Percentiles rank a stretch among this genome's conserved stretches.
These are phyloP conservation scores for Sphenopsis melanotis DNA, from an alignment of 2,797 vertebrate genomes.

Conservation along the genomic window DNA sequence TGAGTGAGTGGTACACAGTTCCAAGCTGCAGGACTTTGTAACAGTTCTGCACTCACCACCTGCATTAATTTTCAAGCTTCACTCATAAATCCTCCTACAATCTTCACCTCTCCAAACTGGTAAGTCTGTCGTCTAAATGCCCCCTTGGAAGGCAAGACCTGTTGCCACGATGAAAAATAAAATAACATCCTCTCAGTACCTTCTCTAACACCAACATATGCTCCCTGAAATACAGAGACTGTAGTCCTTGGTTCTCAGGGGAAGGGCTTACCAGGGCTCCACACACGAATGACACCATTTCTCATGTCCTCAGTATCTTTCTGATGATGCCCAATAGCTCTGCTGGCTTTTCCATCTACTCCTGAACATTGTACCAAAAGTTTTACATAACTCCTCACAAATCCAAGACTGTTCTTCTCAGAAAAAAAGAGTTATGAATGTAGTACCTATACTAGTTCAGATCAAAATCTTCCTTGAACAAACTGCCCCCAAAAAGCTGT, in stretches of 20 bases:
- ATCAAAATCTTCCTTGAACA: not conserved
- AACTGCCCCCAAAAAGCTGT: not conserved
- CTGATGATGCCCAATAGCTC: not conserved
- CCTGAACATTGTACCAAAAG: not conserved
- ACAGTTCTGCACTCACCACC: not conserved
- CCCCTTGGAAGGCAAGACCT: not conserved
- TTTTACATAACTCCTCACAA: not conserved
- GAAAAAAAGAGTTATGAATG: not conserved
- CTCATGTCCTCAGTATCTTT: not conserved
- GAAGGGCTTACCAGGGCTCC: not conserved
- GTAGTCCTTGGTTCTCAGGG: not conserved
- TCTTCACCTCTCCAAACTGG: not conserved
- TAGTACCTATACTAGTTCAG: not conserved
- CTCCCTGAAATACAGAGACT: not conserved
- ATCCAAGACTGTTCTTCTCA: not conserved
- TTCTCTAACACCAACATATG: not conserved
- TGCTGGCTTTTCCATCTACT: not conserved
- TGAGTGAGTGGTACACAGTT: not conserved
- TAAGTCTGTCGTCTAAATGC: not conserved
- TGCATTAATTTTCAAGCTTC: not conserved
- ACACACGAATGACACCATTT: not conserved
- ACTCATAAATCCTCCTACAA: not conserved
- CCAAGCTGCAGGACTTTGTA: not conserved
- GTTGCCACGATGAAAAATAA: not conserved
- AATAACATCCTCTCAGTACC: not conserved